Evolutionary conservation across 1,140 invertebrate species (phyloP).

Genomic region (Aphelinus certus): DNA sequence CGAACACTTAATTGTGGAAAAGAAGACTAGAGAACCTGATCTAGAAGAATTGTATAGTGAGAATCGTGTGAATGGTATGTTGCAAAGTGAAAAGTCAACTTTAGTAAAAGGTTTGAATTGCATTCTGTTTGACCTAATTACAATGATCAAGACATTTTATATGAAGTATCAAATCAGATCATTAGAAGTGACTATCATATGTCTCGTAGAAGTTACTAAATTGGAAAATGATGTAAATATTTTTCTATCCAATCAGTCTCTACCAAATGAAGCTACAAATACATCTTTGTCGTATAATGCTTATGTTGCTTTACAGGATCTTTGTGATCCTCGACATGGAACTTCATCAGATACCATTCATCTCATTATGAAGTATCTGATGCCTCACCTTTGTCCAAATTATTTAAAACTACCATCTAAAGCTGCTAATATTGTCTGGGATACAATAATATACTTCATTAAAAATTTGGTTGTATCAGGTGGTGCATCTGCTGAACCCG

Average conservation of each 20-base stretch:
- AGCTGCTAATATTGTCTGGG: conserved; percentile 59
- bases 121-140: conserved; percentile 63
- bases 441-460: conserved; percentile 67
- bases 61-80: conserved; percentile 37
- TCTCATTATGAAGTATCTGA: conserved; percentile 64
- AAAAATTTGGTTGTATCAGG: conserved; percentile 60
- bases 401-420: conserved; percentile 60
- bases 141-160: conserved; percentile 62
- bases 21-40: conserved; percentile 45
- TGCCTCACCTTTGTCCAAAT: conserved; percentile 63
- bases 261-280: conserved; percentile 43
- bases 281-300: conserved; percentile 63
- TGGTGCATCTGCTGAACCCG: conserved; percentile 55
- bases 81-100: conserved; percentile 48
- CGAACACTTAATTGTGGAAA: conserved; percentile 44
- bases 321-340: conserved; percentile 67
- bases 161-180: conserved; percentile 65
- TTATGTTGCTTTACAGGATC: conserved; percentile 60
- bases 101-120: conserved; percentile 55
- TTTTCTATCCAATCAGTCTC: conserved; percentile 43
- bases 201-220: conserved; percentile 65
- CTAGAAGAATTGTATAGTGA: conserved; percentile 52
- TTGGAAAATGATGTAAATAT: conserved; percentile 59
- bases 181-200: conserved; percentile 63
- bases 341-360: conserved; percentile 59